Percentiles rank a stretch among this genome's conserved stretches.
phyloP scores from a whole-genome alignment of 2,888 invertebrate genomes.

The Melieria omissa region DNA sequence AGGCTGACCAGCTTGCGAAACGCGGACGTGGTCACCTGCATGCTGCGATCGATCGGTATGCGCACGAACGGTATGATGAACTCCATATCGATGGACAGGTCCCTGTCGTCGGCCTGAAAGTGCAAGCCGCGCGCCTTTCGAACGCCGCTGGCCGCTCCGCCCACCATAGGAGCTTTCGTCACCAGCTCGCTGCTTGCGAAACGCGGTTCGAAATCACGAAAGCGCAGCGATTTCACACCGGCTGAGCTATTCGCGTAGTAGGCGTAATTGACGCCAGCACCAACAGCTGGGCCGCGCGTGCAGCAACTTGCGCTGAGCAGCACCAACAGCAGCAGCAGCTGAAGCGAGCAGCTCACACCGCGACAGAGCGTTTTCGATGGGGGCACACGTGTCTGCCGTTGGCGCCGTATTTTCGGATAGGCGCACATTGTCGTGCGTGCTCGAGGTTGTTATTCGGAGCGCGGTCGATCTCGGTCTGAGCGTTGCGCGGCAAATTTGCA shows the following conservation, averaged over 20 bases:
- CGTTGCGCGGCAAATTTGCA: not conserved
- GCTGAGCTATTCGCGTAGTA: conserved; percentile 40
- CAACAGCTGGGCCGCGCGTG: not conserved
- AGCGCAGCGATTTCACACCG: conserved; percentile 50
- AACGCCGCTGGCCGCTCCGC: not conserved
- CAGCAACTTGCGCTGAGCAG: not conserved
- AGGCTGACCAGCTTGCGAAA: conserved; percentile 68
- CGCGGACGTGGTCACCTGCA: conserved; percentile 55
- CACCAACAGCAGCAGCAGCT: conserved; percentile 6
- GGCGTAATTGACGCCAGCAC: not conserved
- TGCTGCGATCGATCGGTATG: conserved; percentile 69
- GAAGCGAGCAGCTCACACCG: no score
- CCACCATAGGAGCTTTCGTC: not conserved
- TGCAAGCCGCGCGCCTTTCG: conserved; percentile 58
- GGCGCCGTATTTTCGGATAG: not conserved
- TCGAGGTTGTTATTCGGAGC: conserved; percentile 27
- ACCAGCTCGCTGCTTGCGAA: conserved; percentile 1
- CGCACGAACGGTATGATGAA: conserved; percentile 72
- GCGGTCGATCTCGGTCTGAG: conserved; percentile 43
- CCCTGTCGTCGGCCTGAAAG: conserved; percentile 55
- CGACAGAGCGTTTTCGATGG: not conserved
- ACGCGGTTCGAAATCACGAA: conserved; percentile 58
- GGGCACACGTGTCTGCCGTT: not conserved
- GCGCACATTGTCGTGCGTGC: not conserved
- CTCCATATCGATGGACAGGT: conserved; percentile 69